These are phyloP conservation scores for Melanostoma mellinum DNA, from an alignment of 2,888 invertebrate genomes.

Conservation along the genomic window DNA sequence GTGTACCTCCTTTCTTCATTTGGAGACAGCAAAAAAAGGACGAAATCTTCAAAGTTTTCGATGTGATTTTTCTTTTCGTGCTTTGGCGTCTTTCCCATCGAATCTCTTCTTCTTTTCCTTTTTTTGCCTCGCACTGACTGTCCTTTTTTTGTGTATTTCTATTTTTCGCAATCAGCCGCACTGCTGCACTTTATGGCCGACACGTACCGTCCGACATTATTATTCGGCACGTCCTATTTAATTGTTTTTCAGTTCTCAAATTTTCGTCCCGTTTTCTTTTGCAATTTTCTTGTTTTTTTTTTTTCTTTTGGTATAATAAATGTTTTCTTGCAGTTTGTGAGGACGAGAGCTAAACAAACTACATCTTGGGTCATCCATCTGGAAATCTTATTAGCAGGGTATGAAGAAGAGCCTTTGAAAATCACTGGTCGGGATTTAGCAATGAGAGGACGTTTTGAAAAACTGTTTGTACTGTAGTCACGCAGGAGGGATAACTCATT, in stretches of 20 bases:
- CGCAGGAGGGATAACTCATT: slow-evolving; percentile 64
- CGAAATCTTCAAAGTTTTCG: slow-evolving; percentile 47
- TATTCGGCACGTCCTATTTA: slow-evolving; percentile 71
- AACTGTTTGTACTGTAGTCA: slow-evolving; percentile 60
- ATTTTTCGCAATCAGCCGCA: slow-evolving; percentile 71
- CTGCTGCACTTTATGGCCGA: slow-evolving; percentile 72
- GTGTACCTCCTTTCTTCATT: slow-evolving; percentile 33
- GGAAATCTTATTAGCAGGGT: slow-evolving; percentile 26
- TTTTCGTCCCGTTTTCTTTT: slow-evolving; percentile 51
- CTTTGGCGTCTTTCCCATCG: background rate
- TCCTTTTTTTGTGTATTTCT: slow-evolving; percentile 37
- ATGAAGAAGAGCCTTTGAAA: slow-evolving; percentile 19
- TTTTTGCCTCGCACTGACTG: slow-evolving; percentile 1
- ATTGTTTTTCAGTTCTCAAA: slow-evolving; percentile 71
- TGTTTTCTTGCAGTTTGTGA: slow-evolving; percentile 53
- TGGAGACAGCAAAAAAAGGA: slow-evolving; percentile 6
- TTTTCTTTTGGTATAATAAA: slow-evolving; percentile 37
- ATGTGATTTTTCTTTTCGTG: slow-evolving; percentile 62
- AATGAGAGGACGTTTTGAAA: slow-evolving; percentile 7
- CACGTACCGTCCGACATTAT: slow-evolving; percentile 70
- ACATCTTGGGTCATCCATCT: slow-evolving; percentile 52
- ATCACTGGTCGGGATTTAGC: slow-evolving; percentile 27
- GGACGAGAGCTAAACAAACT: slow-evolving; percentile 55
- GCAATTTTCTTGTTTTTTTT: slow-evolving; percentile 34
- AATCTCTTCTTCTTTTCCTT: background rate